phyloP scores from a whole-genome alignment of 2,113 vertebrate genomes.

The Phasianus colchicus region DNA sequence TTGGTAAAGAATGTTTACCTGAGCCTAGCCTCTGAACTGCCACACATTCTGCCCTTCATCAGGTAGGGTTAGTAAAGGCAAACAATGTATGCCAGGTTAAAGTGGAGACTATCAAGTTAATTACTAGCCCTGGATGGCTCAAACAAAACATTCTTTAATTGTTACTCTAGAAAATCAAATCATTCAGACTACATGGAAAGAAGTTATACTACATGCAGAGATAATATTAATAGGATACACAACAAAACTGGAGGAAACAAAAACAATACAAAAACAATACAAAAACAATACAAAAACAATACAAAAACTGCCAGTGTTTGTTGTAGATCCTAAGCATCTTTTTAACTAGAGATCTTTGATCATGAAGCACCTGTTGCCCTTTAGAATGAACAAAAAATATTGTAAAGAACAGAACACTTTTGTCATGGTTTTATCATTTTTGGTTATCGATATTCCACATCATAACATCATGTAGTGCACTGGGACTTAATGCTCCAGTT shows the following conservation, averaged over 20 bases:
- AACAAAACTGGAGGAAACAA: background rate
- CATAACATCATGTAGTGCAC: no score
- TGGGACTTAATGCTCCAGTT: no score
- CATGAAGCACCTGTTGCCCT: conserved; percentile 13
- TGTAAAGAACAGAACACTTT: background rate
- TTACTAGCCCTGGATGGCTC: background rate
- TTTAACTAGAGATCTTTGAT: conserved; percentile 36
- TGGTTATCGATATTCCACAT: no score
- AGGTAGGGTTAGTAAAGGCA: background rate
- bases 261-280: background rate
- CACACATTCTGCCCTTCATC: background rate
- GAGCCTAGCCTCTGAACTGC: background rate
- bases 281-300: background rate
- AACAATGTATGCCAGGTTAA: background rate
- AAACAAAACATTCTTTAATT: background rate
- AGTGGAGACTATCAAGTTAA: background rate
- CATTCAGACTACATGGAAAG: background rate
- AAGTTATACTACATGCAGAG: background rate
- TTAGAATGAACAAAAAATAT: background rate
- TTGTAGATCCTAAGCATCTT: background rate
- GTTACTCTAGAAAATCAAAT: background rate
- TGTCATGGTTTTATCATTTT: no score
- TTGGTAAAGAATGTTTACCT: background rate
- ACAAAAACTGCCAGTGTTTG: background rate
- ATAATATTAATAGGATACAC: background rate